phyloP scores from a whole-genome alignment of 1,140 invertebrate genomes.

The Elysia chlorotica region DNA sequence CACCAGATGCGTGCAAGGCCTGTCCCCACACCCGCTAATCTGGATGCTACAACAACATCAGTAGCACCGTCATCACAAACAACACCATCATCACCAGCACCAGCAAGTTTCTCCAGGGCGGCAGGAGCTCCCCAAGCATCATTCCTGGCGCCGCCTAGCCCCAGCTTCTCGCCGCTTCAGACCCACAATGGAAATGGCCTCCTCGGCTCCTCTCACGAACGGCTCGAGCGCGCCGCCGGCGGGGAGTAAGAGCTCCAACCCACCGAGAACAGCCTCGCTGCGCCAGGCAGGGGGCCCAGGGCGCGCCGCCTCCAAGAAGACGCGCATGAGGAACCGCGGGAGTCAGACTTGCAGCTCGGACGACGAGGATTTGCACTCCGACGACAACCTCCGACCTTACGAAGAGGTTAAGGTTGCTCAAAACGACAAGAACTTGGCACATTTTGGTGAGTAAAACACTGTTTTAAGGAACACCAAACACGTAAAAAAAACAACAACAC shows the following conservation, averaged over 20 bases:
- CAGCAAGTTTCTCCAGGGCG: too few relatives aligned
- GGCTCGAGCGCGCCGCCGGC: not conserved
- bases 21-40: too few relatives aligned
- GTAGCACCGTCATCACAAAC: too few relatives aligned
- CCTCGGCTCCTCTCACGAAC: not conserved
- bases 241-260: not conserved
- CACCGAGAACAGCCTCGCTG: not conserved
- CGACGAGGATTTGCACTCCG: slow-evolving; percentile 54
- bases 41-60: too few relatives aligned
- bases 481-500: too few relatives aligned
- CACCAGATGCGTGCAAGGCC: too few relatives aligned
- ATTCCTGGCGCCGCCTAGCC: too few relatives aligned
- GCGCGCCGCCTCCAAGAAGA: slow-evolving; percentile 19
- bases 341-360: slow-evolving; percentile 50
- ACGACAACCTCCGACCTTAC: slow-evolving; percentile 56
- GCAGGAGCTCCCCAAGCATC: too few relatives aligned
- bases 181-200: not conserved
- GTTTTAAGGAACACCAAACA: too few relatives aligned
- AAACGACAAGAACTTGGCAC: slow-evolving; percentile 54
- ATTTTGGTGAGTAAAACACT: slow-evolving; percentile 54
- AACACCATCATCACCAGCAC: too few relatives aligned
- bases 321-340: slow-evolving; percentile 36
- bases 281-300: not conserved
- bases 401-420: slow-evolving; percentile 56
- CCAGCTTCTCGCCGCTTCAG: too few relatives aligned